Evolutionary conservation across 2,113 vertebrate species (phyloP), one percentile per base, ranked within the genome.

Genomic region (Myocastor coypus): DNA sequence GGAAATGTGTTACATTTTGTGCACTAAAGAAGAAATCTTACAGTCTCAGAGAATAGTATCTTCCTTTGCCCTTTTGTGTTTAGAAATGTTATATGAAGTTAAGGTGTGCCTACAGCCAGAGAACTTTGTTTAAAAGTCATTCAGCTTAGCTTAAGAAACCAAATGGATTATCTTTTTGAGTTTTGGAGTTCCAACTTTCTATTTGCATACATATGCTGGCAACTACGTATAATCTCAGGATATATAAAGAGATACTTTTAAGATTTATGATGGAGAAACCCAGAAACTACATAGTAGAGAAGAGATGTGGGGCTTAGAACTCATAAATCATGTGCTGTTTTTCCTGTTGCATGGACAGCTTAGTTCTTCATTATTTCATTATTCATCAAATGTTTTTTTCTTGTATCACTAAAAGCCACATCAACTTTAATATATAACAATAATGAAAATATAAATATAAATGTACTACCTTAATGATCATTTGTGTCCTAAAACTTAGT

Each of bases 331-430:
- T 66, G 0, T 0, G 75, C 28, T 66, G 3, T 9, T 88, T 83
- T n/a, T 89, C 84, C 1, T 75, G 16, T 37, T 93, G 94, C 84
- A 91, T 46, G 80, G 61, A 68, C 61, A 83, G 24, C 26, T 59
- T 40, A 75, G 16, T 90, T n/a, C n/a, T n/a, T n/a, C n/a, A 32
- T 13, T 91, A 95, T 96, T 86, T 63, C 50, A 91, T 96, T 94
- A 78, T 93, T 90, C 16, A 83, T 7, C 17, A 63, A 26, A 8
- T 26, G 66, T 37, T 80, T 30, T 63, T 91, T 90, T 90, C 13
- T 84, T 73, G 93, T 78, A 77, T 83, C 19, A 59, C 87, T 82
- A 73, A 96, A 93, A 97, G 17, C 7, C 20, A 3, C 40, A 90
- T 34, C 73, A 0, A 87, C 87, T 87, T 91, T 16, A 50, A 13